phyloP scores from a whole-genome alignment of 2,797 vertebrate species.

The Thamnophis elegans region DNA sequence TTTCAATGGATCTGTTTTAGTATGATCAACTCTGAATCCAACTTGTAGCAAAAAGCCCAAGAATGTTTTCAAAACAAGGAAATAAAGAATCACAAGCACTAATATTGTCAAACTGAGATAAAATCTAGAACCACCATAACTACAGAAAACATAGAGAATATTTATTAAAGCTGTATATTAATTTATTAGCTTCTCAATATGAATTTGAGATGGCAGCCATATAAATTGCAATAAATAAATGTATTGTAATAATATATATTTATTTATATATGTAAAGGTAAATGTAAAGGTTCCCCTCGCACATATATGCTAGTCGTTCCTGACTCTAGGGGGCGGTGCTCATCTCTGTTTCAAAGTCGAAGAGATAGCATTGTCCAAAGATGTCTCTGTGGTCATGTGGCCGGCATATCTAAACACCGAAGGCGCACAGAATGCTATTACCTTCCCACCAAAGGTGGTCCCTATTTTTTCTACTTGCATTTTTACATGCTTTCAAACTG shows the following conservation, averaged over 20 bases:
- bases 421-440: no score
- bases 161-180: not conserved
- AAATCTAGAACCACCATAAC: not conserved
- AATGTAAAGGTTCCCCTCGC: no score
- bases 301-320: no score
- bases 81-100: not conserved
- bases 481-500: no score
- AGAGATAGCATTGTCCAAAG: no score
- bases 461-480: no score
- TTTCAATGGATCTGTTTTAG: not conserved
- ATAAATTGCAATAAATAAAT: not conserved
- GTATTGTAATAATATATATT: not conserved
- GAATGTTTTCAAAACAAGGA: not conserved
- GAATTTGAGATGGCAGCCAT: not conserved
- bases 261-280: not conserved
- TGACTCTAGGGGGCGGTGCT: no score
- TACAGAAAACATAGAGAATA: not conserved
- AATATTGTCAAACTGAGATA: not conserved
- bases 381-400: no score
- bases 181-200: not conserved
- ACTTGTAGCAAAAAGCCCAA: not conserved
- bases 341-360: no score
- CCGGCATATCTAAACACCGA: no score
- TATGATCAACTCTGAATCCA: not conserved
- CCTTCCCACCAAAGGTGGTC: no score